These are phyloP conservation scores for Silurus glanis DNA, from an alignment of 2,113 vertebrate species.

Conservation along the genomic window DNA sequence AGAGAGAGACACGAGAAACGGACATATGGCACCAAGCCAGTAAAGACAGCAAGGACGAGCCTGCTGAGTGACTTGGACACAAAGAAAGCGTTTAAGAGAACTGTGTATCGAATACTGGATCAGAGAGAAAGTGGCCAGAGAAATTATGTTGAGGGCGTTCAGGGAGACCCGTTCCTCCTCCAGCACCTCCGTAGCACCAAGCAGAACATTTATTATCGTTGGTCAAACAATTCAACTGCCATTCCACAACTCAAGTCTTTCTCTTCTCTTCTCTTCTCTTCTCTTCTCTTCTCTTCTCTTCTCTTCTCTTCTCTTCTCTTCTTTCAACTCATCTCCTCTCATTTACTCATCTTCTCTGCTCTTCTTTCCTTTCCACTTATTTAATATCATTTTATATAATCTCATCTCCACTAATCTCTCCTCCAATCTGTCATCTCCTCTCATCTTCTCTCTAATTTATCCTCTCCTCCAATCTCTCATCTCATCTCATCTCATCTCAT, in stretches of 20 bases:
- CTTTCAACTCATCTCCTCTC: too few relatives aligned
- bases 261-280: background rate
- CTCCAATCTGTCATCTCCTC: too few relatives aligned
- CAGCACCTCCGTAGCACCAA: conserved; percentile 26
- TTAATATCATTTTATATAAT: too few relatives aligned
- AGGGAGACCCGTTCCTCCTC: conserved; percentile 38
- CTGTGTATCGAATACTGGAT: background rate
- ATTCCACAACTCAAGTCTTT: conserved; percentile 47
- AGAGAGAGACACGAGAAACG: conserved; percentile 13
- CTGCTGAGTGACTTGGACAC: conserved; percentile 19
- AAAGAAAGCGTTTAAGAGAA: conserved; percentile 30
- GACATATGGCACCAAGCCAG: conserved; percentile 26
- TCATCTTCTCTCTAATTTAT: too few relatives aligned
- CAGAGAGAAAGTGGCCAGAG: conserved; percentile 14
- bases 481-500: too few relatives aligned
- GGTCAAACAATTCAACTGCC: conserved; percentile 49
- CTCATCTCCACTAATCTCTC: too few relatives aligned
- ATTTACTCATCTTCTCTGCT: too few relatives aligned
- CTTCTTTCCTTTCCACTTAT: too few relatives aligned
- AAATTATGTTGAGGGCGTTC: background rate
- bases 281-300: background rate
- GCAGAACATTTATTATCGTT: conserved; percentile 48
- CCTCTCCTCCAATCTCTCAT: too few relatives aligned
- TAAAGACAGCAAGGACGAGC: conserved; percentile 29
- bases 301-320: background rate